A percentile compares a stretch with the other conserved stretches of the same genome.
Conservation (phyloP, 2,797 vertebrate species). For the Phylloscopus collybita region DNA sequence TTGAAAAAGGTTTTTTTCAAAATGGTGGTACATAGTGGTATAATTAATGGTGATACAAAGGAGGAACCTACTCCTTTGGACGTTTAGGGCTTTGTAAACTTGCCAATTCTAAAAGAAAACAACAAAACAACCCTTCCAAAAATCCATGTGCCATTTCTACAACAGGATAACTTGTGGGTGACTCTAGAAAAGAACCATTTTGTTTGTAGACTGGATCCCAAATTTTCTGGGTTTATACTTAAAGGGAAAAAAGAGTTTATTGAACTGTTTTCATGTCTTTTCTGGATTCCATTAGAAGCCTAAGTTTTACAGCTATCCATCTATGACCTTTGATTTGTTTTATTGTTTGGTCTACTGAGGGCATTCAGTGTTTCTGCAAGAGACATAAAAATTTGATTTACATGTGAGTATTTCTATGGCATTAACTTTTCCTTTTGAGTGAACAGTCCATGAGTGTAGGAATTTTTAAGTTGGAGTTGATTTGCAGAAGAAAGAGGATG, state of each 20-base stretch:
- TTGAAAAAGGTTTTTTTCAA: neutral
- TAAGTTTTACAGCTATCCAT: neutral
- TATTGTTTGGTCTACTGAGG: neutral
- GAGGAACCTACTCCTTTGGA: neutral
- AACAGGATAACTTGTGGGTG: neutral
- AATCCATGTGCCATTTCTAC: neutral
- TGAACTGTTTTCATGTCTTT: neutral
- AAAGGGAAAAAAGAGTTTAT: neutral
- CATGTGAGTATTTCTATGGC: neutral
- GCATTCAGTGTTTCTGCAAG: neutral
- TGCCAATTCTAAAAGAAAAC: neutral
- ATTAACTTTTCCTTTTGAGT: neutral
- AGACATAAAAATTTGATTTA: neutral
- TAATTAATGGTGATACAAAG: neutral
- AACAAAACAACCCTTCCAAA: neutral
- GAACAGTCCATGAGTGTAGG: neutral
- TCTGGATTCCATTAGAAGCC: neutral
- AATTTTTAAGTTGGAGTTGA: neutral
- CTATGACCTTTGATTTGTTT: neutral
- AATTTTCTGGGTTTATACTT: neutral
- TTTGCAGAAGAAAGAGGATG: neutral
- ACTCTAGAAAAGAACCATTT: neutral
- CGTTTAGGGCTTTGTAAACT: neutral
- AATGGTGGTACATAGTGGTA: neutral
- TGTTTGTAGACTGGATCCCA: neutral